Conservation (phyloP, 2,113 vertebrate species). For the Cathartes aura region DNA sequence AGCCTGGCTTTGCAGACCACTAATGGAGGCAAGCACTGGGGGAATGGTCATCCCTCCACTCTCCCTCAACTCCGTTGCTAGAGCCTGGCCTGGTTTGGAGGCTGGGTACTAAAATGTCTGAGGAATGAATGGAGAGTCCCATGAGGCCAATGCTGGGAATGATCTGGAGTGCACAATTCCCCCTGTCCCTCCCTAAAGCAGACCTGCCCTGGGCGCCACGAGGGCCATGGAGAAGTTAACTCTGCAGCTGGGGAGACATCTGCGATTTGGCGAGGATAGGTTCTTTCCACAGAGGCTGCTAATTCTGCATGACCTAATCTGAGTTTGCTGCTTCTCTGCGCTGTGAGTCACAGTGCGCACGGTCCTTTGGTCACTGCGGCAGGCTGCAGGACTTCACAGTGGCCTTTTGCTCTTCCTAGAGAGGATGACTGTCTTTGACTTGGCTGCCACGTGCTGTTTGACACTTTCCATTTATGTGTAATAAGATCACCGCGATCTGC, state of each 20-base stretch:
- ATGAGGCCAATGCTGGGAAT: neutral
- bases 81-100: neutral
- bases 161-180: neutral
- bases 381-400: constrained; percentile 6
- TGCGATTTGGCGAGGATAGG: constrained; percentile 1
- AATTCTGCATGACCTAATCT: constrained; percentile 54
- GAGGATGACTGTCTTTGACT: neutral
- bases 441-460: neutral
- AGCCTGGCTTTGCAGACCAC: neutral
- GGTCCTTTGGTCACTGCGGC: neutral
- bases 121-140: neutral
- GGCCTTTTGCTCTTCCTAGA: constrained; percentile 7
- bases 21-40: neutral
- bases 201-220: neutral
- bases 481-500: neutral
- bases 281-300: constrained; percentile 53
- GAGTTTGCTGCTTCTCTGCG: neutral
- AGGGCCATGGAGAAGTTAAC: constrained; percentile 4
- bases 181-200: neutral
- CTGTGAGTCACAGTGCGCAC: constrained; percentile 20
- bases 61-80: neutral
- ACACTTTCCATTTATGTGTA: neutral
- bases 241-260: constrained; percentile 36
- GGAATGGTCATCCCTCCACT: neutral
- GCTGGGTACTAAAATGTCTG: neutral